Conservation (phyloP, 2,113 vertebrate species). For the Acinonyx jubatus region DNA sequence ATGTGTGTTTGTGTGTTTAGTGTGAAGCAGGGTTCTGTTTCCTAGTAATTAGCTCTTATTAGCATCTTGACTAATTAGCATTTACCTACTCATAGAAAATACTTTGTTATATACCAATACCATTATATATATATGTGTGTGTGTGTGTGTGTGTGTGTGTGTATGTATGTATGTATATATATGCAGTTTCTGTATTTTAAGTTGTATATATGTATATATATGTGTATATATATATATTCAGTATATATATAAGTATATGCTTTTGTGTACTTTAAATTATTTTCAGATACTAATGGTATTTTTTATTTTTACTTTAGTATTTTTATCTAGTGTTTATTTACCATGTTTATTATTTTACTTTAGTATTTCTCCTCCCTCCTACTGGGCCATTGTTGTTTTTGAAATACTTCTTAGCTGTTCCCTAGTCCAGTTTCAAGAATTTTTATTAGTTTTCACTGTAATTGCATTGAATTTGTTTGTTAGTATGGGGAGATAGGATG, state of each 20-base stretch:
- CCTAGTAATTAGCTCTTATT: background rate
- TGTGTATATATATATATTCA: too few relatives aligned
- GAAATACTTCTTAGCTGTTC: background rate
- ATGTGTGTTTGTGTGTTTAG: background rate
- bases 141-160: accelerated
- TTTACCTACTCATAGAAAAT: background rate
- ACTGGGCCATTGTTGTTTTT: background rate
- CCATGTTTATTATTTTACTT: background rate
- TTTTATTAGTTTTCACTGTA: background rate
- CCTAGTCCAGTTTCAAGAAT: background rate
- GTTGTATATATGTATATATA: background rate
- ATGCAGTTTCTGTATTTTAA: background rate
- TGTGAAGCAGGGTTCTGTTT: background rate
- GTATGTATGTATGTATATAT: background rate
- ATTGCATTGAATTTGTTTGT: background rate
- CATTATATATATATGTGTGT: accelerated
- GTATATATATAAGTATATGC: too few relatives aligned
- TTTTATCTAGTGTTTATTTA: background rate
- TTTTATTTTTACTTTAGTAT: background rate
- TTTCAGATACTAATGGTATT: background rate
- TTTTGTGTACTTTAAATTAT: background rate
- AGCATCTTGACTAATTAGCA: background rate
- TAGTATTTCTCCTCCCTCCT: background rate
- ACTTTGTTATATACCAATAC: background rate
- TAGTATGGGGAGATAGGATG: background rate